phyloP scores from a whole-genome alignment of 2,113 vertebrate species.

The Myiagra hebetior region DNA sequence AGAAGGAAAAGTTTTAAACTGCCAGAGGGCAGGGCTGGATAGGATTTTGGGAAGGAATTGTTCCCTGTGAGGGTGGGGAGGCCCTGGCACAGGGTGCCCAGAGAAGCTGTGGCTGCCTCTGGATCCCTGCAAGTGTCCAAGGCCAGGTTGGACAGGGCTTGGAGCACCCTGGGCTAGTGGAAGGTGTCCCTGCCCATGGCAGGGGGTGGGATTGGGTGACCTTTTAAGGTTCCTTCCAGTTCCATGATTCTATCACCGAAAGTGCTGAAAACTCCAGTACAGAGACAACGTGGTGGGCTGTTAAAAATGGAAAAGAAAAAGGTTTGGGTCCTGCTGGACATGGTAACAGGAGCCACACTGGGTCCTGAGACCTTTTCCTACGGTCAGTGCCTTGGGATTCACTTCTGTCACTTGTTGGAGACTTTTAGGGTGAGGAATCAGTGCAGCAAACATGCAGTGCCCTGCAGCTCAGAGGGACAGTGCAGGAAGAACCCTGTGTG shows the following conservation, averaged over 20 bases:
- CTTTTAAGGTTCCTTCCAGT: not conserved
- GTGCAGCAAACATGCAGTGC: not conserved
- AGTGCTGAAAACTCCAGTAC: not conserved
- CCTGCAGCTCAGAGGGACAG: not conserved
- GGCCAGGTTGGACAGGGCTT: rapidly evolving
- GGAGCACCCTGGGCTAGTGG: rapidly evolving
- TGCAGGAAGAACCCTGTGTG: not conserved
- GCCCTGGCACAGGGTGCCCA: not conserved
- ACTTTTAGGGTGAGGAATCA: not conserved
- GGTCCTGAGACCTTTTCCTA: not conserved
- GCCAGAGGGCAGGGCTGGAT: not conserved
- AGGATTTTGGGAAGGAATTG: not conserved
- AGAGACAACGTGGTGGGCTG: not conserved
- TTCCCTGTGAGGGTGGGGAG: not conserved
- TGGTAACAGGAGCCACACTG: not conserved
- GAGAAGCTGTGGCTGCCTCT: not conserved
- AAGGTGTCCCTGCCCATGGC: not conserved
- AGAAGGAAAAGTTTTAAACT: not conserved
- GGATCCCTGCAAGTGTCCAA: not conserved
- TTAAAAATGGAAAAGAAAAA: not conserved
- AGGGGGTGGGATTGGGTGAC: not conserved
- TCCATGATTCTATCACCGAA: not conserved
- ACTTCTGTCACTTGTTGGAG: not conserved
- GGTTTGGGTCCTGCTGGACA: not conserved
- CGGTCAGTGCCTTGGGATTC: not conserved